Percentiles rank a stretch among this genome's conserved stretches.
Conservation (phyloP, 2,113 vertebrate genomes). For the Sprattus sprattus region DNA sequence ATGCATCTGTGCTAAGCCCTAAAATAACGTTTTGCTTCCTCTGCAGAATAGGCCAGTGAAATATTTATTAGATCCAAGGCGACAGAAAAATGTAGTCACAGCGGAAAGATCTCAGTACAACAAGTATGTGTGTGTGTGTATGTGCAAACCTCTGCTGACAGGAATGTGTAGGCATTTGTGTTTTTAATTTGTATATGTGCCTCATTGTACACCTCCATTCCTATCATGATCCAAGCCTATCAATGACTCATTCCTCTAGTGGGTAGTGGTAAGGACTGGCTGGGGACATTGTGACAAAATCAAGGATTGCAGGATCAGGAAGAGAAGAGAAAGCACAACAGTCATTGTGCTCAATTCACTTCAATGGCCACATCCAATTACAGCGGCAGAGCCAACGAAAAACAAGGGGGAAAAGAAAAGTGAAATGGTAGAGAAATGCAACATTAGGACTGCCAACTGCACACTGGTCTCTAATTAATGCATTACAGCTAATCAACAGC, state of each 20-base stretch:
- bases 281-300: background rate
- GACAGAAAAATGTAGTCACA: constrained; percentile 16
- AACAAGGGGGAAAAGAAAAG: background rate
- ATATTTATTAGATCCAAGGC: constrained; percentile 54
- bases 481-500: background rate
- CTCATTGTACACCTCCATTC: background rate
- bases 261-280: background rate
- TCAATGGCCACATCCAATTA: background rate
- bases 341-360: background rate
- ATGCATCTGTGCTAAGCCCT: constrained; percentile 43
- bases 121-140: constrained; percentile 2
- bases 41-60: constrained; percentile 37
- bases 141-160: background rate
- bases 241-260: background rate
- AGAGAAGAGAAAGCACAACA: background rate
- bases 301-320: background rate
- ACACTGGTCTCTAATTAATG: background rate
- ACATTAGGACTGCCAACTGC: background rate
- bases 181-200: constrained; percentile 8
- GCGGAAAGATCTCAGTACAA: background rate
- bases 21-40: constrained; percentile 30
- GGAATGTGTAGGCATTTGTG: background rate
- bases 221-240: background rate
- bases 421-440: background rate
- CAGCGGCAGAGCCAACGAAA: background rate